Conservation (phyloP, 2,113 vertebrate species). For the Petroica traversi region DNA sequence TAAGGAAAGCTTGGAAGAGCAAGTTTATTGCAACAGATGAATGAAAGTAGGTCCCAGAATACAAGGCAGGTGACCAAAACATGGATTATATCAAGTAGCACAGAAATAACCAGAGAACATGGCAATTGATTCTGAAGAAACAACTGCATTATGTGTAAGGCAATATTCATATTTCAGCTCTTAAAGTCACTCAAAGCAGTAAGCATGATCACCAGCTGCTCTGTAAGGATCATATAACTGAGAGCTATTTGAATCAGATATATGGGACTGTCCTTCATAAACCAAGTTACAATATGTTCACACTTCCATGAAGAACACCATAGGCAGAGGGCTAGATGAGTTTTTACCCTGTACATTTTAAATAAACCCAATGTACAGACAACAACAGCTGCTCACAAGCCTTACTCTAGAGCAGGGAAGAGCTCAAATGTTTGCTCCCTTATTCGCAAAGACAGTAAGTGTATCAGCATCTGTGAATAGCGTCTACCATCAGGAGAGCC, state of each 20-base stretch:
- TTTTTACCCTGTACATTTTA: constrained; percentile 29
- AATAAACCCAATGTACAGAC: constrained; percentile 12
- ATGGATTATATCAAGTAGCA: neutral
- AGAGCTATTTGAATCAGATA: neutral
- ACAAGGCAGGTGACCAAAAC: constrained; percentile 14
- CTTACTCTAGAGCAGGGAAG: constrained; percentile 40
- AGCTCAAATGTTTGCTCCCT: constrained; percentile 65
- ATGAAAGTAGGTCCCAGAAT: constrained; percentile 12
- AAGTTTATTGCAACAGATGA: neutral
- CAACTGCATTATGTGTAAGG: neutral
- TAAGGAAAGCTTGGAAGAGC: neutral
- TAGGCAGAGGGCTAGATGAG: neutral
- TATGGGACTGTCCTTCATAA: neutral
- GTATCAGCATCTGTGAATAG: constrained; percentile 42
- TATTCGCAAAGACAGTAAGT: constrained; percentile 60
- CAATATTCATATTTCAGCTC: constrained; percentile 7
- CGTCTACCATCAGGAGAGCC: constrained; percentile 46
- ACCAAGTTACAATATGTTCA: neutral
- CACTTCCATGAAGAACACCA: neutral
- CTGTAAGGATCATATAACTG: neutral
- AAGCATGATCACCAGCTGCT: neutral
- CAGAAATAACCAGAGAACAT: neutral
- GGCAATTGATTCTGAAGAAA: constrained; percentile 9
- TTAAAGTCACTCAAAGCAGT: neutral
- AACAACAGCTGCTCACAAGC: constrained; percentile 39